A percentile compares a stretch with the other conserved stretches of the same genome.
These are phyloP conservation scores for Mercenaria mercenaria DNA, from an alignment of 1,140 invertebrate genomes.

Conservation along the genomic window DNA sequence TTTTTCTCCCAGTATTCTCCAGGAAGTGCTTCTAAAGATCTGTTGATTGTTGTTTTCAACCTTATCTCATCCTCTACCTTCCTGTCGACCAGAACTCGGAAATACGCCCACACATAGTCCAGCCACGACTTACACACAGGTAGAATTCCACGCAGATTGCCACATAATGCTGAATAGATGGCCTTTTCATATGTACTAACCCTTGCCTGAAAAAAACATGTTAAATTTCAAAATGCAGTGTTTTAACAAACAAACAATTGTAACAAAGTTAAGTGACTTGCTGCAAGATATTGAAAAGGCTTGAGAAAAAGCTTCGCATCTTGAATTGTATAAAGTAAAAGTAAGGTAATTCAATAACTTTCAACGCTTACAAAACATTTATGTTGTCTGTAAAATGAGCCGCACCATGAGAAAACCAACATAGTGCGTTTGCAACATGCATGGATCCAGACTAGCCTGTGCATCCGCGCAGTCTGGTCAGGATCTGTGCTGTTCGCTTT, in stretches of 20 bases:
- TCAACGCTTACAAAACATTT: no score
- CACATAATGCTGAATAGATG: constrained; percentile 93
- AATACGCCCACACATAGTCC: constrained; percentile 96
- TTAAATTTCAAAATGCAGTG: not conserved
- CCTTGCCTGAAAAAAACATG: constrained; percentile 82
- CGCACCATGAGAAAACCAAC: no score
- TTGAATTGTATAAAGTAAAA: no score
- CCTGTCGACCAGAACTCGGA: constrained; percentile 93
- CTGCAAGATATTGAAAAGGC: no score
- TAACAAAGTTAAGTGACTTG: not conserved
- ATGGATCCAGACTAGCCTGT: no score
- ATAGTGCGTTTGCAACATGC: no score
- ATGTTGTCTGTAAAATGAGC: no score
- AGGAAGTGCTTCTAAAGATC: constrained; percentile 87
- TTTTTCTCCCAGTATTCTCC: constrained; percentile 93
- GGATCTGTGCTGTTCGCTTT: no score
- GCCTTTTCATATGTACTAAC: constrained; percentile 87
- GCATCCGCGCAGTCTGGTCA: no score
- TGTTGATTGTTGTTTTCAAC: constrained; percentile 81
- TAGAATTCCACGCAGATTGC: constrained; percentile 92
- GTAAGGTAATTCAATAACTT: no score
- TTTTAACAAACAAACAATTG: not conserved
- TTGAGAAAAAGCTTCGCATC: no score
- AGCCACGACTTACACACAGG: constrained; percentile 93
- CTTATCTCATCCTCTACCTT: constrained; percentile 92